Evolutionary conservation across 30 jellyfish, hydroid and myxozoan genomes (phyloP), one percentile per base, ranked within the genome.

Genomic region (Hydractinia echinata): DNA sequence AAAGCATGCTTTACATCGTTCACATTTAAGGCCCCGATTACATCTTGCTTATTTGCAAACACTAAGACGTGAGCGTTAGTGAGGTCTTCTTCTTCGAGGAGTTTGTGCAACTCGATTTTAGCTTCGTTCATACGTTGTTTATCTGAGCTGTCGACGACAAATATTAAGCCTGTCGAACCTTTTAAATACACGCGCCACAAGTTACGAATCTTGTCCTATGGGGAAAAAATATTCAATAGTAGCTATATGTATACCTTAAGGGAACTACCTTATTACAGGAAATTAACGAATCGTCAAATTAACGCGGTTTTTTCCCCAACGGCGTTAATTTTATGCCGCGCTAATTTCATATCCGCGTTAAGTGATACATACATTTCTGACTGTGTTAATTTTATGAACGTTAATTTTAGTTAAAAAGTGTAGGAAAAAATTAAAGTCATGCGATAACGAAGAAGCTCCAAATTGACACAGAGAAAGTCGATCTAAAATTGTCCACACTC

Each of bases 21-120:
- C 53, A 92, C 98, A 61, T 87, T 48, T 55, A 89, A 83, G 49
- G 98, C 98, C 6, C 98, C 98, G 39, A 92, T 84, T n/a, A 92
- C 98, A 76, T 92, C 98, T 71, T 92, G 98, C 54, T 92, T 92
- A 73, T 92, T 92, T 20, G 98, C 98, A 87, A 92, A 92, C 73
- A 92, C 95, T 5, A 92, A 79, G 21, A 92, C 96, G 61, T 92
- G 96, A 8, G 98, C 96, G 10, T 91, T 90, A 53, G 73, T 82
- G 14, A 92, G 82, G 70, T 92, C 98, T 76, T 92, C 98, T 71
- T 92, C 98, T 68, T 92, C 95, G 20, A 92, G 58, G 60, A 92
- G 83, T 53, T 87, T 60, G 51, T 30, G 87, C 4, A 92, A 79
- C 72, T 92, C 98, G 21, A 61, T 82, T 84, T 83, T 92, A 1